Conservation (phyloP, 2,797 vertebrate genomes). For the Podarcis siculus region DNA sequence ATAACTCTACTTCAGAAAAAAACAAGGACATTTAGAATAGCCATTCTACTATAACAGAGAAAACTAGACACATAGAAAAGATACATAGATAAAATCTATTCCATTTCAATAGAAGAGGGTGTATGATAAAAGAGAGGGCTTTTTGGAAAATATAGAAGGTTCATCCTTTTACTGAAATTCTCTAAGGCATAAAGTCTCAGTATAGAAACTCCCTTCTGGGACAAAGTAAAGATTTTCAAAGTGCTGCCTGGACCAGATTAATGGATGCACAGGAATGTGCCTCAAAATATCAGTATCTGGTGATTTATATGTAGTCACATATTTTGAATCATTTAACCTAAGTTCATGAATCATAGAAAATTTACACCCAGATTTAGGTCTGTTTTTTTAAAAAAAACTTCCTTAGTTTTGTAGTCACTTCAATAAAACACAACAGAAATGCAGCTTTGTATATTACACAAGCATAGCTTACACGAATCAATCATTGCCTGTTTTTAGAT, state of each 20-base stretch:
- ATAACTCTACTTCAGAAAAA: slow-evolving; percentile 15
- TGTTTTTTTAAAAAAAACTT: background rate
- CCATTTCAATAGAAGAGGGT: background rate
- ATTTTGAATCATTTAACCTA: slow-evolving; percentile 21
- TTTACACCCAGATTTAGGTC: slow-evolving; percentile 1
- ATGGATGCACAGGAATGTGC: slow-evolving; percentile 28
- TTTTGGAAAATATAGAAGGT: background rate
- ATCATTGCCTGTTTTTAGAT: background rate
- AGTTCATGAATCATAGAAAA: background rate
- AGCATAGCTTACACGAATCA: background rate
- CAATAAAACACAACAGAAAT: background rate
- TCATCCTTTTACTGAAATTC: slow-evolving; percentile 34
- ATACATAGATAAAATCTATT: background rate
- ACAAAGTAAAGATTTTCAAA: background rate
- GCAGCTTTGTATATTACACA: background rate
- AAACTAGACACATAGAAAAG: background rate
- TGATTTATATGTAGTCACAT: slow-evolving; percentile 44
- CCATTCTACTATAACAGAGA: background rate
- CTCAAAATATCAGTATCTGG: background rate
- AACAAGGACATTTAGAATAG: background rate
- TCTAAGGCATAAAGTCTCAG: slow-evolving; percentile 14
- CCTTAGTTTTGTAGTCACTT: slow-evolving; percentile 22
- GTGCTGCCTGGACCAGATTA: slow-evolving; percentile 26
- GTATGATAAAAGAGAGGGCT: background rate
- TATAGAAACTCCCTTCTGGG: slow-evolving; percentile 15